Evolutionary conservation across 2,797 vertebrate species (phyloP).

Genomic region (Zalophus californianus): DNA sequence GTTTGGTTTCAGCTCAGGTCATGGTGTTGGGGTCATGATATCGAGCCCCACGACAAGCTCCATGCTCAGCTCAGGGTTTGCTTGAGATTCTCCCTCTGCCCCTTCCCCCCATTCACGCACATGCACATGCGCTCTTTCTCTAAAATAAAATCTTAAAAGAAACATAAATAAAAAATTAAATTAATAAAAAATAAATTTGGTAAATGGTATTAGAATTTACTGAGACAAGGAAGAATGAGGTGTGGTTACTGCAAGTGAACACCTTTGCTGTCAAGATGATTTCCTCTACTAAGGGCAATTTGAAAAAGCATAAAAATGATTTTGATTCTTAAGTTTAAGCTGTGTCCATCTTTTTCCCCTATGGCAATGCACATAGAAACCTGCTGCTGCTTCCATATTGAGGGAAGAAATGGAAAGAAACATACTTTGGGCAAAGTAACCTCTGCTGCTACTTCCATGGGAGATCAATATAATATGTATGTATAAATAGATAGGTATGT

Average conservation of each 20-base stretch:
- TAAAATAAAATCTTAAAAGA: neutral
- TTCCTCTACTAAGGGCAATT: neutral
- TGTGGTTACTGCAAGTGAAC: neutral
- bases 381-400: neutral
- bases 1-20: neutral
- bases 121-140: neutral
- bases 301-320: neutral
- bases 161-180: neutral
- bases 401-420: neutral
- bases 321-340: neutral
- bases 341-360: neutral
- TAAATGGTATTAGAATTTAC: neutral
- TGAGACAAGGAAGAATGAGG: neutral
- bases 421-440: neutral
- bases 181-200: neutral
- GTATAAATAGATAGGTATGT: neutral
- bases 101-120: neutral
- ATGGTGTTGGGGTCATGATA: neutral
- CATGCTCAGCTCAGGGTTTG: no score
- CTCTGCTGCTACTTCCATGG: neutral
- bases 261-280: neutral
- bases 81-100: neutral
- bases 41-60: no score
- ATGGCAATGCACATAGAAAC: neutral
- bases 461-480: neutral